Evolutionary conservation across 2,113 vertebrate genomes (phyloP), one percentile per base, ranked within the genome.

Genomic region (Lichenostomus cassidix): DNA sequence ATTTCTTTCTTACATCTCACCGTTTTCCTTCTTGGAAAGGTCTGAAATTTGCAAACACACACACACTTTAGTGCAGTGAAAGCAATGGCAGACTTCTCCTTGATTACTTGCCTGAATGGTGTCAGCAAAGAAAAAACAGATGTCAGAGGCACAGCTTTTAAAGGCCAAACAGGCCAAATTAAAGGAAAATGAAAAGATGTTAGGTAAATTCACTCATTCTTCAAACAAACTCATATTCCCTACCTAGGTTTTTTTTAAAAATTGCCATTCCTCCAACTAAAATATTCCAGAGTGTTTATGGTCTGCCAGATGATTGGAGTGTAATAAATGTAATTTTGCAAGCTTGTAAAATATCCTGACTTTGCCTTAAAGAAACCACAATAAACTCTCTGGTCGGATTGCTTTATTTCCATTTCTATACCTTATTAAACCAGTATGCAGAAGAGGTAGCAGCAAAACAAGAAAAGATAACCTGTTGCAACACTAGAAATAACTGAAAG

Each of bases 61-160:
- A 50, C 15, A 31, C 50, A 6, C 28, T 49, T 74, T 28, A 53
- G 55, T 12, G 75, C 37, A 82, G 73, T 0, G 3, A 92, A 92
- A 93, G 89, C 87, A 84, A 41, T 37, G 77, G 86, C 86, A 89
- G 91, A 94, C 53, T 94, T 94, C 63, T 92, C 90, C 95, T 93
- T 97, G 95, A 96, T 97, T 96, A 92, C 87, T 75, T 94, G 37
- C 77, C 87, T 86, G 83, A 95, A 89, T 59, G 91, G 95, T 95
- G 90, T 96, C 91, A 92, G 90, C 67, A 83, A 97, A 91, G 83
- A 94, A 96, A 97, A 97, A 87, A 25, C 97, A 97, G 92, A 94
- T 95, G 96, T 92, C 92, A 14, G 95, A 95, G 88, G 60, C 62
- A 87, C 87, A 90, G 90, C 78, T 95, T 70, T 94, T 96, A 93